Percentiles rank a stretch among this genome's conserved stretches.
phyloP scores from a whole-genome alignment of 1,140 invertebrate species.

The Sesamia nonagrioides region DNA sequence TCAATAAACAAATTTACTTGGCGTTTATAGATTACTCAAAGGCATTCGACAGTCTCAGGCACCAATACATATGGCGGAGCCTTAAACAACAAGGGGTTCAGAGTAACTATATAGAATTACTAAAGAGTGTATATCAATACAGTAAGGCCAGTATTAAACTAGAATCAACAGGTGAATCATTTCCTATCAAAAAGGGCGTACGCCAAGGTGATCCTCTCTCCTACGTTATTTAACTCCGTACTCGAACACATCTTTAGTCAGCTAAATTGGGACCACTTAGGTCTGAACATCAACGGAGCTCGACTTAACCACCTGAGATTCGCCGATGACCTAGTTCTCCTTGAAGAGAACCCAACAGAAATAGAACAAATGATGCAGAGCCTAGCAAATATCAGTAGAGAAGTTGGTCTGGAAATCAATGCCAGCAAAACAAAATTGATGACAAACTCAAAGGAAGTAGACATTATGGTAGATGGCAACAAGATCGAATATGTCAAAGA shows the following conservation, averaged over 20 bases:
- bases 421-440: conserved; percentile 54
- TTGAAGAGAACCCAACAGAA: conserved; percentile 48
- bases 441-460: conserved; percentile 38
- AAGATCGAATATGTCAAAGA: conserved; percentile 47
- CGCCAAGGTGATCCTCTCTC: conserved; percentile 52
- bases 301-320: conserved; percentile 63
- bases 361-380: conserved; percentile 50
- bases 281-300: conserved; percentile 50
- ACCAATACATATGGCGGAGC: background rate
- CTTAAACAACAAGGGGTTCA: conserved; percentile 34
- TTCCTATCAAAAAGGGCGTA: conserved; percentile 48
- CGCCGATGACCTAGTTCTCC: conserved; percentile 61
- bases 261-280: conserved; percentile 44
- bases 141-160: conserved; percentile 52
- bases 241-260: conserved; percentile 47
- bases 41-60: background rate
- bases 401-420: conserved; percentile 55
- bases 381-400: conserved; percentile 50
- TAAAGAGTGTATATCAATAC: conserved; percentile 40
- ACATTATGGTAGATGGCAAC: conserved; percentile 37
- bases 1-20: background rate
- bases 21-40: conserved; percentile 24
- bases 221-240: conserved; percentile 38
- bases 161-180: conserved; percentile 38
- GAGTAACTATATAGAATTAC: conserved; percentile 28